Evolutionary conservation across 2,888 invertebrate genomes (phyloP).

Genomic region (Eumerus sabulonum): DNA sequence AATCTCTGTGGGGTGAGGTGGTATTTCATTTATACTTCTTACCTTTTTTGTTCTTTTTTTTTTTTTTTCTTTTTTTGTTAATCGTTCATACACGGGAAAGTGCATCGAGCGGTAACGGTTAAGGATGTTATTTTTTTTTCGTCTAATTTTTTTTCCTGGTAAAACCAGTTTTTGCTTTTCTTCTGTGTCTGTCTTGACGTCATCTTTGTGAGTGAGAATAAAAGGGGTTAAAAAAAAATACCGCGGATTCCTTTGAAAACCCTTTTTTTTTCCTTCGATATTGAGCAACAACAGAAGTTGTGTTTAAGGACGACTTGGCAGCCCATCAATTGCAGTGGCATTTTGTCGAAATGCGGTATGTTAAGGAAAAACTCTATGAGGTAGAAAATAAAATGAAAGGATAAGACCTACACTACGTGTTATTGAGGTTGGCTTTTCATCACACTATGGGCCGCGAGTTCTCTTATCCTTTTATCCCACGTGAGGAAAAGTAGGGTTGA

Average conservation of each 20-base stretch:
- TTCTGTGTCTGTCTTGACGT: conserved; percentile 29
- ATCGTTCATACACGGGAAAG: conserved; percentile 43
- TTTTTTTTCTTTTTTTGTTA: conserved; percentile 29
- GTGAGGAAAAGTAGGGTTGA: conserved; percentile 35
- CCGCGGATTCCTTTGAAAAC: conserved; percentile 56
- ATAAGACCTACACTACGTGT: conserved; percentile 31
- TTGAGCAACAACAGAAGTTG: neutral
- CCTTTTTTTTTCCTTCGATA: conserved; percentile 35
- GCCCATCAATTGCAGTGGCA: conserved; percentile 22
- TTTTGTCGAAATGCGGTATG: conserved; percentile 65
- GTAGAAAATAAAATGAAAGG: conserved; percentile 16
- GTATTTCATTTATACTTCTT: conserved; percentile 27
- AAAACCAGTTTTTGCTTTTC: conserved; percentile 43
- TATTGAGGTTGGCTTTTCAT: conserved; percentile 65
- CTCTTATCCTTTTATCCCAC: conserved; percentile 26
- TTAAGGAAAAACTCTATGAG: conserved; percentile 42
- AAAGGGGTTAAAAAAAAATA: conserved; percentile 30
- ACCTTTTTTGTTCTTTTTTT: too few relatives aligned
- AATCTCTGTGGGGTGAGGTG: conserved; percentile 48
- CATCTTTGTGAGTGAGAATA: conserved; percentile 39
- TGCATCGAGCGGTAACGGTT: conserved; percentile 60
- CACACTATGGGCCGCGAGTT: conserved; percentile 52
- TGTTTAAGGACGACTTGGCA: conserved; percentile 20
- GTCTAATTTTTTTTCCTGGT: conserved; percentile 44
- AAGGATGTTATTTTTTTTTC: conserved; percentile 10